A percentile compares a stretch with the other conserved stretches of the same genome.
These are phyloP conservation scores for Propithecus coquereli DNA, from an alignment of 2,113 vertebrate species.

Conservation along the genomic window DNA sequence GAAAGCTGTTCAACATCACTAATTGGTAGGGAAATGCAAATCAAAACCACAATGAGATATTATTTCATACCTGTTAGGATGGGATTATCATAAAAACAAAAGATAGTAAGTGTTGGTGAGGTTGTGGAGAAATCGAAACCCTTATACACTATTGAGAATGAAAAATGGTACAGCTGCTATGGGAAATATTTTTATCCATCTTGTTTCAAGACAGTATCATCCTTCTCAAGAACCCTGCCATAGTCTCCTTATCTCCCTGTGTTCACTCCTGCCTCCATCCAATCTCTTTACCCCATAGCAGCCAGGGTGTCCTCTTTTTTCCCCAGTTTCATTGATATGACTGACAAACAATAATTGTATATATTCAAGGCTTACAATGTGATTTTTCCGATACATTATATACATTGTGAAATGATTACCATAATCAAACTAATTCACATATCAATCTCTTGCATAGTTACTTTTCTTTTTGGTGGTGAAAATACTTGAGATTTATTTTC, in stretches of 20 bases:
- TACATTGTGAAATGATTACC: neutral
- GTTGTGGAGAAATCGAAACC: neutral
- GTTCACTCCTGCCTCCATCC: neutral
- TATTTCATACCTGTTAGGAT: neutral
- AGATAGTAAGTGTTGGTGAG: neutral
- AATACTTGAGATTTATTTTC: neutral
- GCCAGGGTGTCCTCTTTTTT: neutral
- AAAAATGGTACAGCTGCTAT: neutral
- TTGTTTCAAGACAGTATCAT: neutral
- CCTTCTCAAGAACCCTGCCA: neutral
- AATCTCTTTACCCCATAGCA: neutral
- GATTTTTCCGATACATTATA: neutral
- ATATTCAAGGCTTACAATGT: neutral
- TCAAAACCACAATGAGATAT: neutral
- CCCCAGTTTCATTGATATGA: neutral
- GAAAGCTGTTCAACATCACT: neutral
- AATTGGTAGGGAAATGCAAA: neutral
- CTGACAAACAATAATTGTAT: neutral
- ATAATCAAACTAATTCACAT: neutral
- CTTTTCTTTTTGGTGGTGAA: neutral
- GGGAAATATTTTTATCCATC: neutral
- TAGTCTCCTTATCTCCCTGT: neutral
- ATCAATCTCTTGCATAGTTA: neutral
- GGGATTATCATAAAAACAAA: neutral
- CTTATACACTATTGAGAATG: neutral